Percentiles rank a stretch among this genome's conserved stretches.
Conservation (phyloP, 2,888 invertebrate genomes). For the Ochropleura leucogaster region DNA sequence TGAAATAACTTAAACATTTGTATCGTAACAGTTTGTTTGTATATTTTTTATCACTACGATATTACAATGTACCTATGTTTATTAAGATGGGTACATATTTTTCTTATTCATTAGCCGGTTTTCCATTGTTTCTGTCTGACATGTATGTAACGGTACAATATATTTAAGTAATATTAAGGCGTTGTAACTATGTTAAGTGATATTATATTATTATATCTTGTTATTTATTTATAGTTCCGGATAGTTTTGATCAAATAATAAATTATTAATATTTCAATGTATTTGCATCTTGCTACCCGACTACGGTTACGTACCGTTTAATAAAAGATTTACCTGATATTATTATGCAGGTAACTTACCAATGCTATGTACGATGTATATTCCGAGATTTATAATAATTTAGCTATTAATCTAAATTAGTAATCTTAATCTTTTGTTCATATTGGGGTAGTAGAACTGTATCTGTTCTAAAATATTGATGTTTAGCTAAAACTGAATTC, state of each 20-base stretch:
- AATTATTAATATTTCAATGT: conserved; percentile 30
- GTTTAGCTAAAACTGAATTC: conserved; percentile 43
- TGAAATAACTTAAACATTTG: conserved; percentile 29
- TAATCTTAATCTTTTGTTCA: conserved; percentile 15
- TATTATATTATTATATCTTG: conserved; percentile 70
- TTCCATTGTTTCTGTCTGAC: conserved; percentile 42
- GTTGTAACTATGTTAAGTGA: conserved; percentile 59
- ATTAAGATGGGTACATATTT: conserved; percentile 15
- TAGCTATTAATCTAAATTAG: conserved; percentile 10
- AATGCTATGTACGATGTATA: conserved; percentile 14
- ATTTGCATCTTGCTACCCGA: conserved; percentile 32
- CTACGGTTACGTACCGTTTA: conserved; percentile 28
- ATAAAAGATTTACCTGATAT: conserved; percentile 2
- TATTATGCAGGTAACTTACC: neutral
- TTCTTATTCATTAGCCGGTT: conserved; percentile 15
- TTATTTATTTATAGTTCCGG: conserved; percentile 65
- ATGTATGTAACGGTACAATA: conserved; percentile 29
- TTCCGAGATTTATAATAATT: conserved; percentile 23
- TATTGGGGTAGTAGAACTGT: conserved; percentile 42
- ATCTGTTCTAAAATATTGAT: conserved; percentile 51
- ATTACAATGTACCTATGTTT: conserved; percentile 24
- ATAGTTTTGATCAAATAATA: conserved; percentile 41
- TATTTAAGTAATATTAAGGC: conserved; percentile 41
- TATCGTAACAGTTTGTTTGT: conserved; percentile 25
- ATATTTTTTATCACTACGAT: conserved; percentile 36